These are phyloP conservation scores for Channallabes apus DNA, from an alignment of 2,797 vertebrate species.

Conservation along the genomic window DNA sequence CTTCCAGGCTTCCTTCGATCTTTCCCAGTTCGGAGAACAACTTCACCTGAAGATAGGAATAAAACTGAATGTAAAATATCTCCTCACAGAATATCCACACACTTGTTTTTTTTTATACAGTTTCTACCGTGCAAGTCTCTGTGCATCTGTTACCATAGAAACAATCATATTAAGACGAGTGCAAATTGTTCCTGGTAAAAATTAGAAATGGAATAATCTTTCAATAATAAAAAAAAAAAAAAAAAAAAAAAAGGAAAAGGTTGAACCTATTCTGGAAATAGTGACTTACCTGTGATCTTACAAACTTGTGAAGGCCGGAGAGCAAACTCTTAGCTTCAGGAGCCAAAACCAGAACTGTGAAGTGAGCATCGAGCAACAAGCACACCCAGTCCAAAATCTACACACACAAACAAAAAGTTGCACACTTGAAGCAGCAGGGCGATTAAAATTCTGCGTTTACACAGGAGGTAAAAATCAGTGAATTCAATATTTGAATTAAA, in stretches of 20 bases:
- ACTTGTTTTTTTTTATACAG: no score
- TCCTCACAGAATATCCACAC: neutral
- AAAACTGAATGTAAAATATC: neutral
- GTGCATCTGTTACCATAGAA: neutral
- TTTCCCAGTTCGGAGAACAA: slow-evolving; percentile 91
- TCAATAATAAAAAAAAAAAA: neutral
- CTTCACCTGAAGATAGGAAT: slow-evolving; percentile 72
- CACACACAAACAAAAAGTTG: slow-evolving; percentile 26
- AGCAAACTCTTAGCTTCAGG: slow-evolving; percentile 86
- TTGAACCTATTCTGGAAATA: no score
- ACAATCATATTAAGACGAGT: neutral
- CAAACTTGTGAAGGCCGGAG: slow-evolving; percentile 82
- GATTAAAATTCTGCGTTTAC: neutral
- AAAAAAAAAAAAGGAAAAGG: neutral
- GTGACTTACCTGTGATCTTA: slow-evolving; percentile 83
- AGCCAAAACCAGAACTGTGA: slow-evolving; percentile 89
- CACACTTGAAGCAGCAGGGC: neutral
- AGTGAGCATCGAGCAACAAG: slow-evolving; percentile 90
- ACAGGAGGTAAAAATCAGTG: neutral
- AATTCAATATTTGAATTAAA: neutral
- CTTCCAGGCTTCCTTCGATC: slow-evolving; percentile 86
- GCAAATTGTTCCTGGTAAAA: neutral
- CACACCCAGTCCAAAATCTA: slow-evolving; percentile 97
- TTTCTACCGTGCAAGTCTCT: neutral
- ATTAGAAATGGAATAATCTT: neutral